A percentile compares a stretch with the other conserved stretches of the same genome.
Evolutionary conservation across 2,888 invertebrate species (phyloP).

Genomic region (Brachynemurus nebulosus): DNA sequence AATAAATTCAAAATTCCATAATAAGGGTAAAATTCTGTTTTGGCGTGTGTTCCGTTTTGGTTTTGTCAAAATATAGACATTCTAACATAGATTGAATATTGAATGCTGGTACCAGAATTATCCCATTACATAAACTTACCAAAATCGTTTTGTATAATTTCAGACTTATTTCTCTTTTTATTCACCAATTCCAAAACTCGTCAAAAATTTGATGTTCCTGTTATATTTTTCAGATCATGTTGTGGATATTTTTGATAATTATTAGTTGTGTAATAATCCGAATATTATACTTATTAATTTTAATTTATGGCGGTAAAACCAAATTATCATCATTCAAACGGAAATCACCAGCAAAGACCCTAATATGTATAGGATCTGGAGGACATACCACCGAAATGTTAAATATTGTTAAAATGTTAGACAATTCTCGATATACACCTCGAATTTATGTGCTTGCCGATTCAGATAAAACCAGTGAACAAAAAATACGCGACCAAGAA

Average conservation of each 20-base stretch:
- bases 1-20: too few relatives aligned
- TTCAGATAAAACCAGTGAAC: slow-evolving; percentile 60
- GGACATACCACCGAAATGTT: slow-evolving; percentile 96
- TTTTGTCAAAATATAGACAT: too few relatives aligned
- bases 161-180: too few relatives aligned
- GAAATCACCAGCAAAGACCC: slow-evolving; percentile 30
- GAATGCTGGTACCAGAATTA: too few relatives aligned
- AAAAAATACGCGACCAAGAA: slow-evolving; percentile 47
- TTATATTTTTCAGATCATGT: neutral
- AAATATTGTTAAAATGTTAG: slow-evolving; percentile 48
- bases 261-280: neutral
- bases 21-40: too few relatives aligned
- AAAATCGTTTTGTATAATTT: too few relatives aligned
- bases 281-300: neutral
- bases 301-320: slow-evolving; percentile 24
- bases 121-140: too few relatives aligned
- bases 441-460: slow-evolving; percentile 65
- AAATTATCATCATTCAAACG: slow-evolving; percentile 22
- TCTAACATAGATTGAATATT: too few relatives aligned
- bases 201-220: too few relatives aligned
- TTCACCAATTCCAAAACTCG: too few relatives aligned
- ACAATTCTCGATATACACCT: slow-evolving; percentile 50
- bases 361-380: slow-evolving; percentile 64
- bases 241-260: neutral
- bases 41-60: too few relatives aligned